phyloP scores from a whole-genome alignment of 92 coral and sea anemone genomes.

The Pocillopora grandis region DNA sequence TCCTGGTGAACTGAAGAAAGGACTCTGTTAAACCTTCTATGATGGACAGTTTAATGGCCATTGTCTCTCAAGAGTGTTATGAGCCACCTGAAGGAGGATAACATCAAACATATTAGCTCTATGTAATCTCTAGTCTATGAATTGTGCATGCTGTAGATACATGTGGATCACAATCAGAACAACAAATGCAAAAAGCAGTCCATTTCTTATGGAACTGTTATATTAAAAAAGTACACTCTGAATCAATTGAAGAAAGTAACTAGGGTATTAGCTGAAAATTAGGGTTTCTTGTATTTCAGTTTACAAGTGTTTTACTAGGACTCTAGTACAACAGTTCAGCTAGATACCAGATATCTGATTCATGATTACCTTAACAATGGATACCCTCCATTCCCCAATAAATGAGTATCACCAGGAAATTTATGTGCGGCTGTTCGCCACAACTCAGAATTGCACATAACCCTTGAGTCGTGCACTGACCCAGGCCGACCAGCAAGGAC shows the following conservation, averaged over 20 bases:
- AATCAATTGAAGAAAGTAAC: slow-evolving; percentile 1
- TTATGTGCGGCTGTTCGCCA: slow-evolving; percentile 37
- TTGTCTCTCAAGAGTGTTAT: slow-evolving; percentile 44
- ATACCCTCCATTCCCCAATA: slow-evolving; percentile 67
- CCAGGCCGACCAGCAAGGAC: no score
- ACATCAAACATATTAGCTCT: not conserved
- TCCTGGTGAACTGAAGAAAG: slow-evolving; percentile 39
- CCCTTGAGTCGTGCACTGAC: no score
- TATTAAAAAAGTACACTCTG: not conserved
- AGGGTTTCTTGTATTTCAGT: slow-evolving; percentile 1
- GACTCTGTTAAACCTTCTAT: slow-evolving; percentile 27
- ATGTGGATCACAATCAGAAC: not conserved
- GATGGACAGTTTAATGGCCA: slow-evolving; percentile 35
- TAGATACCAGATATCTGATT: not conserved
- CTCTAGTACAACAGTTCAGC: slow-evolving; percentile 13
- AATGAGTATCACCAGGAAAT: slow-evolving; percentile 54
- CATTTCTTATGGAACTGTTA: not conserved
- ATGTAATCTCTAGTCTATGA: not conserved
- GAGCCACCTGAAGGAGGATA: slow-evolving; percentile 34
- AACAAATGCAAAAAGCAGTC: not conserved
- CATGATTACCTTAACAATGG: slow-evolving; percentile 46
- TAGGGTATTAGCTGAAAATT: not conserved
- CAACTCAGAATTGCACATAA: not conserved
- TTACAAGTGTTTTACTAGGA: not conserved
- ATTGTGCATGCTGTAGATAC: not conserved